Conservation (phyloP, 2,888 invertebrate species). For the Ectemnius lituratus region DNA sequence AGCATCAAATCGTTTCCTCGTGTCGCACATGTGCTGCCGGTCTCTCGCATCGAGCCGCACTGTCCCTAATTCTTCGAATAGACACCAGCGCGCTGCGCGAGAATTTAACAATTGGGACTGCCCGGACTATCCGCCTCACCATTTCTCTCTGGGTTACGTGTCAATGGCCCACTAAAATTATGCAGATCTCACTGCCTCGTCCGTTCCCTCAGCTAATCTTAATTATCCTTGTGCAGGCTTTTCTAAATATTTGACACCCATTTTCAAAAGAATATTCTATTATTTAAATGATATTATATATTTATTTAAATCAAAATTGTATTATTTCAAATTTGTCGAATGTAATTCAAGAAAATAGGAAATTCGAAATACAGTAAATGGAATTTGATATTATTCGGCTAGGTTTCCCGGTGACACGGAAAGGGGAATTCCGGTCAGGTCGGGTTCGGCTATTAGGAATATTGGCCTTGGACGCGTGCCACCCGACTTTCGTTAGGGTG, state of each 20-base stretch:
- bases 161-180: constrained; percentile 8
- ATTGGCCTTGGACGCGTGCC: constrained; percentile 46
- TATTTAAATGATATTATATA: too few species aligned
- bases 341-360: too few species aligned
- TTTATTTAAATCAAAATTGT: too few species aligned
- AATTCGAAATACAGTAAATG: too few species aligned
- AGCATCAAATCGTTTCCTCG: constrained; percentile 64
- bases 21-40: constrained; percentile 48
- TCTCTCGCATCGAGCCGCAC: constrained; percentile 18
- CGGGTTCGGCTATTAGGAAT: constrained; percentile 42
- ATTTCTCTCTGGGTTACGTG: constrained; percentile 6
- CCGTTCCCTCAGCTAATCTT: too few species aligned
- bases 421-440: constrained; percentile 1
- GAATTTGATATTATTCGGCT: too few species aligned
- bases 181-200: neutral
- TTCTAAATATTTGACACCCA: too few species aligned
- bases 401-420: neutral
- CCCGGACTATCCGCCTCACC: constrained; percentile 11
- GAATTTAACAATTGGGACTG: constrained; percentile 51
- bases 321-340: too few species aligned
- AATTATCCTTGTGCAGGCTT: too few species aligned
- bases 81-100: constrained; percentile 39
- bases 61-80: constrained; percentile 62
- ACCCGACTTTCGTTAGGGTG: constrained; percentile 33
- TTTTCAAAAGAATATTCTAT: too few species aligned